These are phyloP conservation scores for Ophion ellenae DNA, from an alignment of 2,888 invertebrate genomes.

Conservation along the genomic window DNA sequence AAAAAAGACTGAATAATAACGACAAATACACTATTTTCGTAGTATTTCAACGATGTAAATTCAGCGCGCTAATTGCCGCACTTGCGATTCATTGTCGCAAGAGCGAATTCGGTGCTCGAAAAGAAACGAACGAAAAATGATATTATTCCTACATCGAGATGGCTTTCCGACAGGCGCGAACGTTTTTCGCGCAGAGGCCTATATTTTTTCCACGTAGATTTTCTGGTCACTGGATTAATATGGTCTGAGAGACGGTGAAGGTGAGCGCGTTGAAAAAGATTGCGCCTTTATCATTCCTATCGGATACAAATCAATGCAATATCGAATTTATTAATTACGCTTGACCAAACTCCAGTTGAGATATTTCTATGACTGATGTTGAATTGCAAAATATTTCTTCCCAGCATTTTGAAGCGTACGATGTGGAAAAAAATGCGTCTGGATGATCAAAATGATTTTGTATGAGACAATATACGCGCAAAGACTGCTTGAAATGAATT, in stretches of 20 bases:
- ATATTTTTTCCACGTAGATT: not conserved
- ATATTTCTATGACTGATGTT: not conserved
- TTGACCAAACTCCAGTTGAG: not conserved
- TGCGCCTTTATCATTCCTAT: not conserved
- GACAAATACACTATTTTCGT: not conserved
- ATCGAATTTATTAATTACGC: constrained; percentile 9
- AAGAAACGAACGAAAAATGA: not conserved
- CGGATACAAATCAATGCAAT: not conserved
- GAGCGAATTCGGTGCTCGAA: not conserved
- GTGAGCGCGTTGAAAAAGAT: not conserved
- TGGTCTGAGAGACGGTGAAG: not conserved
- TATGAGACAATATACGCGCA: not conserved
- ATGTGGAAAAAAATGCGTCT: not conserved
- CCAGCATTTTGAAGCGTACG: not conserved
- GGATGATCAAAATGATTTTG: not conserved
- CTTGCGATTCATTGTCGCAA: not conserved
- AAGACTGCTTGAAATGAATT: not conserved
- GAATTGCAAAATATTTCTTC: not conserved
- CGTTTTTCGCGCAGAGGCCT: not conserved
- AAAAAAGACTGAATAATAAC: not conserved
- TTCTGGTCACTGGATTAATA: not conserved
- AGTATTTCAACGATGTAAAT: not conserved
- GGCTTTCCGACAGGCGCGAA: not conserved
- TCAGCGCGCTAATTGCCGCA: not conserved
- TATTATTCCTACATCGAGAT: not conserved